Evolutionary conservation across 92 coral and sea anemone genomes (phyloP), one percentile per base, ranked within the genome.

Genomic region (Parazoanthus atlanticus): DNA sequence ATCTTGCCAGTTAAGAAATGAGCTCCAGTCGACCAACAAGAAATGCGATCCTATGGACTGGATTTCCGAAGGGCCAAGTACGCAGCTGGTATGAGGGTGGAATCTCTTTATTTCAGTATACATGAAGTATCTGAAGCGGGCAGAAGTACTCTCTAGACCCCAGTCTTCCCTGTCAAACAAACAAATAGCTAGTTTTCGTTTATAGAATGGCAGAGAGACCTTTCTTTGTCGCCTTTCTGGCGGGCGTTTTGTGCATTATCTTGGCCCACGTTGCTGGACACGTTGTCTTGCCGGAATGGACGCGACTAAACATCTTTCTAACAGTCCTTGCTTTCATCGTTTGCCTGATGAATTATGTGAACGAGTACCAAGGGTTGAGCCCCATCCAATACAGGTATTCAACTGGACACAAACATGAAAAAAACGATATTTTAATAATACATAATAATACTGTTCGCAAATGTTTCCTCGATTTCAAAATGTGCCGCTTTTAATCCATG

Each of bases 331-430:
- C 90, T 25, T 29, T 86, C 26, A 41, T 79, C 5, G 66, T 93
- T 1, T 93, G 94, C 79, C 54, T 90, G 34, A 69, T 82, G 70
- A 89, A 88, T 73, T 95, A 95, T 72, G 54, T 91, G 32, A 93
- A 83, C 88, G 98, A 95, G 81, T 95, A 93, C 88, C 82, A 79
- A 61, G 98, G 94, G 2, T 74, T 72, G 74, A 82, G 81, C 46
- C 98, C 91, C 9, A 75, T 95, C 11, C 89, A 81, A 40, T 93
- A 95, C 91, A 95, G 98, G 98, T 95, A 21, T 65, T 85, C 26
- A n/a, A 29, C 7, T 25, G n/a, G 47, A 32, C 8, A 23, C 19
- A 12, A 8, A 23, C 81, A 17, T 46, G 16, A 7, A n/a, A n/a
- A n/a, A n/a, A 25, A 38, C 49, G 1, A 46, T 46, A 10, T 46